Evolutionary conservation across 1,140 invertebrate species (phyloP).

Genomic region (Drosophila varians): DNA sequence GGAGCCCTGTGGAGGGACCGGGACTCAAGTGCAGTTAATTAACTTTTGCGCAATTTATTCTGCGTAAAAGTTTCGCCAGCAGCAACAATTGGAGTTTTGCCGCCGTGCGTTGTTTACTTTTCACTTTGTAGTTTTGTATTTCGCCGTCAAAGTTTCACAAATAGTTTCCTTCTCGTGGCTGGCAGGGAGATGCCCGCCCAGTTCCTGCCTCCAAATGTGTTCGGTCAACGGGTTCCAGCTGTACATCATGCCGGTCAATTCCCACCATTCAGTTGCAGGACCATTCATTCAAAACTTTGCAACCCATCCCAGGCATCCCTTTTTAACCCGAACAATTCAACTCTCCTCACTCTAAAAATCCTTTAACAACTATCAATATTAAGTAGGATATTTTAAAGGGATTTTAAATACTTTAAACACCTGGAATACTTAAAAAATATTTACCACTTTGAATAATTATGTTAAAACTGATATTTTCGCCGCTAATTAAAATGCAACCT

Average conservation of each 20-base stretch:
- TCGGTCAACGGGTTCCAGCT: constrained; percentile 29
- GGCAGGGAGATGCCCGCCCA: constrained; percentile 5
- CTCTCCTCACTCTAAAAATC: no score
- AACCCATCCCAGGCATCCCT: neutral
- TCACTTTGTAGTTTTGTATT: constrained; percentile 77
- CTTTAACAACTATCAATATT: no score
- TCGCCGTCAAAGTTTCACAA: constrained; percentile 58
- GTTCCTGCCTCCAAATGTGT: neutral
- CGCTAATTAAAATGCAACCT: neutral
- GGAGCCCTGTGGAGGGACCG: no score
- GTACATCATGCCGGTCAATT: constrained; percentile 40
- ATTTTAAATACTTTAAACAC: neutral
- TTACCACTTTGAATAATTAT: neutral
- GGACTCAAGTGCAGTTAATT: constrained; percentile 79
- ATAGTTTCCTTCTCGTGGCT: constrained; percentile 45
- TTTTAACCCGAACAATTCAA: no score
- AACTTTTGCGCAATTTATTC: constrained; percentile 80
- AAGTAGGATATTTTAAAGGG: neutral
- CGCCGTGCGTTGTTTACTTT: constrained; percentile 67
- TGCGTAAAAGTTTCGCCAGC: constrained; percentile 68
- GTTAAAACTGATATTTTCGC: neutral
- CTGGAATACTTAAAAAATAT: neutral
- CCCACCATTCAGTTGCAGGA: neutral
- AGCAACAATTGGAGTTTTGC: constrained; percentile 41
- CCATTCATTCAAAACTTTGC: neutral